These are phyloP conservation scores for Drosophila pseudoobscura DNA, from an alignment of 1,140 invertebrate species.

Conservation along the genomic window DNA sequence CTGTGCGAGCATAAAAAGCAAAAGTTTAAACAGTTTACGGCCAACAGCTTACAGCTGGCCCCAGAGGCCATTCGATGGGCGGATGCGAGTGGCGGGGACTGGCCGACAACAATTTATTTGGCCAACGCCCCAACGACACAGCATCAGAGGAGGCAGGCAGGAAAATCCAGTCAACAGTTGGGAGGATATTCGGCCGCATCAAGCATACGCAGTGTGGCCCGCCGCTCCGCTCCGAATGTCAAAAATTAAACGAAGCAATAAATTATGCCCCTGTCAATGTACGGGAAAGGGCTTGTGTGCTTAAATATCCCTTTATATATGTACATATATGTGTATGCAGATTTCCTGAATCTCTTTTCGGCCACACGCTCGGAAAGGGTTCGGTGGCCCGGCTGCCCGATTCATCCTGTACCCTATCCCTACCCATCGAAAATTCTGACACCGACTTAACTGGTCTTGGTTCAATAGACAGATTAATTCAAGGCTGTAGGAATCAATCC, in stretches of 20 bases:
- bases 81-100: neutral
- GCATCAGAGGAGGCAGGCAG: too few relatives aligned
- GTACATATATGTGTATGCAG: conserved; percentile 49
- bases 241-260: conserved; percentile 63
- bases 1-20: conserved; percentile 46
- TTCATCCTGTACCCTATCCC: conserved; percentile 1
- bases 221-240: conserved; percentile 5
- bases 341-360: conserved; percentile 52
- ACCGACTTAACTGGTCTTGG: conserved; percentile 25
- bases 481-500: conserved; percentile 17
- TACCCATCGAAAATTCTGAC: neutral
- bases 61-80: conserved; percentile 11
- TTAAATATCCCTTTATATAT: conserved; percentile 57
- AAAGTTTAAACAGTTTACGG: conserved; percentile 71
- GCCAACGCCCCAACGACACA: neutral
- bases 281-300: conserved; percentile 33
- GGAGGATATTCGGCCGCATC: conserved; percentile 33
- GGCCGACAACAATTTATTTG: conserved; percentile 9
- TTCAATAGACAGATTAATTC: conserved; percentile 32
- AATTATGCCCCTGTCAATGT: conserved; percentile 59
- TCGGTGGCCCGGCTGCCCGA: conserved; percentile 12
- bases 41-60: conserved; percentile 42
- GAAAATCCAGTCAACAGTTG: neutral
- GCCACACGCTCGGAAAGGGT: conserved; percentile 24
- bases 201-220: conserved; percentile 56